Conservation (phyloP, 2,888 invertebrate species). For the Chymomyza fuscimana region DNA sequence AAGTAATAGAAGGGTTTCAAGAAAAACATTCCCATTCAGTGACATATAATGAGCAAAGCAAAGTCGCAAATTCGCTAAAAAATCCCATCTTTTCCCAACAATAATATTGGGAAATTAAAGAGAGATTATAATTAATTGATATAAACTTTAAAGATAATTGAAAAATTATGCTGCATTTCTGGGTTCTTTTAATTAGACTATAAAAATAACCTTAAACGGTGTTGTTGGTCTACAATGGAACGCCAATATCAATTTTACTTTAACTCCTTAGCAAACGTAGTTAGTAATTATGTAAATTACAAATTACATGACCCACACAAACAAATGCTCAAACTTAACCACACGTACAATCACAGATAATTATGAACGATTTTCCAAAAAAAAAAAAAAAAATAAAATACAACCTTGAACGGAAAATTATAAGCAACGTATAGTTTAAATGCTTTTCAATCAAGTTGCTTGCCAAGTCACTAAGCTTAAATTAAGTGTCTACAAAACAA, state of each 20-base stretch:
- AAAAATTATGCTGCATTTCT: background rate
- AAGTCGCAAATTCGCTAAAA: too few species aligned
- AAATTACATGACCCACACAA: conserved; percentile 60
- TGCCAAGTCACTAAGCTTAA: background rate
- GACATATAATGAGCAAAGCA: too few species aligned
- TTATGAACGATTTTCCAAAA: conserved; percentile 73
- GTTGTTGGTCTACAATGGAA: conserved; percentile 57
- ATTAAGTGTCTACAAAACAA: background rate
- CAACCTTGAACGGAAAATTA: conserved; percentile 67
- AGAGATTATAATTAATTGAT: too few species aligned
- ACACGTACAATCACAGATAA: conserved; percentile 42
- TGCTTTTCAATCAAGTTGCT: conserved; percentile 41
- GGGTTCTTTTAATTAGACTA: background rate
- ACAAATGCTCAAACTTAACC: background rate
- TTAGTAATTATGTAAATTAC: conserved; percentile 68
- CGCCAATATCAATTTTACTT: background rate
- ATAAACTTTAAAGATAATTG: too few species aligned
- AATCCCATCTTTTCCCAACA: too few species aligned
- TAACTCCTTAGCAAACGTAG: conserved; percentile 28
- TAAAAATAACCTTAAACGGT: conserved; percentile 58
- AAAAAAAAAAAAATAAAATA: conserved; percentile 46
- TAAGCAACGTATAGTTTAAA: conserved; percentile 34
- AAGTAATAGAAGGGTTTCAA: too few species aligned
- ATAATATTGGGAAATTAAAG: too few species aligned
- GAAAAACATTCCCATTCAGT: too few species aligned